Conservation (phyloP, 2,113 vertebrate genomes). For the Chelonoidis abingdonii region DNA sequence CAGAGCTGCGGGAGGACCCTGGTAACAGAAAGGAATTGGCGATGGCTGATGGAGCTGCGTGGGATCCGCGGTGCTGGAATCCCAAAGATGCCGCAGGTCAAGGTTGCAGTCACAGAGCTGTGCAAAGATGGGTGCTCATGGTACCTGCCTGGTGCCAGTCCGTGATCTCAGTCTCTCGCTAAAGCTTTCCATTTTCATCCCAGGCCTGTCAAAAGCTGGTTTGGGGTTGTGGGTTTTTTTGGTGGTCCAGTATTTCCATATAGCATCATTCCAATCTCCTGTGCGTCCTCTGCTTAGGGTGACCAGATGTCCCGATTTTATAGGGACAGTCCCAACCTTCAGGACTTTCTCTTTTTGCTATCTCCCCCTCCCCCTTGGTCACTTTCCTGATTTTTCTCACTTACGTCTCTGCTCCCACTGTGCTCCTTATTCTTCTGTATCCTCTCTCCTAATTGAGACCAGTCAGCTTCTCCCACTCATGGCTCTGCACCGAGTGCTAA, state of each 20-base stretch:
- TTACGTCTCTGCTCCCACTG: neutral
- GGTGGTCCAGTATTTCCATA: neutral
- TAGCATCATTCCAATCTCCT: neutral
- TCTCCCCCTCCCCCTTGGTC: too few relatives aligned
- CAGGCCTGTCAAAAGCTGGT: neutral
- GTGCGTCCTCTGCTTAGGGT: neutral
- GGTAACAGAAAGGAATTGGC: neutral
- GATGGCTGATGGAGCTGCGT: accelerated
- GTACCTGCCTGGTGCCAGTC: neutral
- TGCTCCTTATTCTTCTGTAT: neutral
- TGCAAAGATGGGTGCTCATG: neutral
- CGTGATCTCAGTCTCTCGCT: neutral
- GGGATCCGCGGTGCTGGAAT: neutral
- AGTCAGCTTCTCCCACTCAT: neutral
- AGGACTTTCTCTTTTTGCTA: too few relatives aligned
- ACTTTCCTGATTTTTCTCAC: neutral
- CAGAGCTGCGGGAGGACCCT: neutral
- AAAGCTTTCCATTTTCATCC: neutral
- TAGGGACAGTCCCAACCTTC: too few relatives aligned
- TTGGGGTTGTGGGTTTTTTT: accelerated
- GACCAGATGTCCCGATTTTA: too few relatives aligned
- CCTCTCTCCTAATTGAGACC: neutral
- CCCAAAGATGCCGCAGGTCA: neutral
- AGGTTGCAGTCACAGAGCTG: neutral
- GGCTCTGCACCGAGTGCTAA: too few relatives aligned